Conservation (phyloP, 30 jellyfish, hydroid and myxozoan species). For the Mastigias papua region DNA sequence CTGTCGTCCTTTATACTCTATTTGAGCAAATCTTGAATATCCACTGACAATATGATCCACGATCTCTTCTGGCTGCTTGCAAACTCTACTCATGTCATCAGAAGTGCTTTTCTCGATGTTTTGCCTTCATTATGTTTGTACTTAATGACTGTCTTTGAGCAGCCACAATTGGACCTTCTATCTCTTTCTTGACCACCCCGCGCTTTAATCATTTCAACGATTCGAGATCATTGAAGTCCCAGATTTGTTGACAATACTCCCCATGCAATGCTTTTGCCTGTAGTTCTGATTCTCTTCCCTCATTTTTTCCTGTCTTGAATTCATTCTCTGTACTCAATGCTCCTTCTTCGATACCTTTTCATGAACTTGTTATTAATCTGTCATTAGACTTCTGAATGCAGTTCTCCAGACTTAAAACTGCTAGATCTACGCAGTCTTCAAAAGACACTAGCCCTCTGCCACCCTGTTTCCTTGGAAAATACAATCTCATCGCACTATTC, state of each 20-base stretch:
- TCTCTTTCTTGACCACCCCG: constrained; percentile 15
- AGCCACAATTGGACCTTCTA: constrained; percentile 5
- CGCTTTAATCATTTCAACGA: constrained; percentile 23
- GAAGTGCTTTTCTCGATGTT: neutral
- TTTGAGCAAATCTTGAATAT: constrained; percentile 5
- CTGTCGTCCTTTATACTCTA: neutral
- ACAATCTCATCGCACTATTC: neutral
- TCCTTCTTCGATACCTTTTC: neutral
- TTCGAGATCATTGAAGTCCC: neutral
- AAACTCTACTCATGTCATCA: neutral
- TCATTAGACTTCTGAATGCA: neutral
- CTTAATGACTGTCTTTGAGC: constrained; percentile 25
- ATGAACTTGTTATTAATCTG: neutral
- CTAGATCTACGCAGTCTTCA: constrained; percentile 27
- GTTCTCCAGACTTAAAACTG: neutral
- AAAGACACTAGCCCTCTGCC: constrained; percentile 36
- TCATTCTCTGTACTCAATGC: neutral
- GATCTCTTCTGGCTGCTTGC: constrained; percentile 11
- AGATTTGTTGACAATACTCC: neutral
- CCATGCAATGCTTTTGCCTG: constrained; percentile 30
- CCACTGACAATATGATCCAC: neutral
- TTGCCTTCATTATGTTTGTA: constrained; percentile 2
- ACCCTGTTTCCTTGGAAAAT: constrained; percentile 1
- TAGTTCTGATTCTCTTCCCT: constrained; percentile 1
- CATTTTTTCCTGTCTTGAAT: neutral